Conservation (phyloP, 2,113 vertebrate genomes). For the Dunckerocampus dactyliophorus region DNA sequence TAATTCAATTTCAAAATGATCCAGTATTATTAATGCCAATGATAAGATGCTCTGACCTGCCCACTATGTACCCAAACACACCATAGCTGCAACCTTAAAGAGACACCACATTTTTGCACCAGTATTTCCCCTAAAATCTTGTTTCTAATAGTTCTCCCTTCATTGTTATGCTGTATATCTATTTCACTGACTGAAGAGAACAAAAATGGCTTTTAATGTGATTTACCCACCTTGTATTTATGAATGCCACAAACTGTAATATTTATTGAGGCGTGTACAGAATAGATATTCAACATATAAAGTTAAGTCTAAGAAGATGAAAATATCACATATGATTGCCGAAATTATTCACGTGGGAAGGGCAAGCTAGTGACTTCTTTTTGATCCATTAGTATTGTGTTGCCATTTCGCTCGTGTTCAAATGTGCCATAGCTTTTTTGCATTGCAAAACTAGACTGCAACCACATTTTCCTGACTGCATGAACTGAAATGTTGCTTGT, state of each 20-base stretch:
- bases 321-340: no score
- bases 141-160: not conserved
- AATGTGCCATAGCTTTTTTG: conserved; percentile 43
- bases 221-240: conserved; percentile 27
- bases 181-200: conserved; percentile 18
- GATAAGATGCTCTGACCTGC: not conserved
- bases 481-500: conserved; percentile 23
- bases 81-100: no score
- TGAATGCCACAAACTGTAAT: conserved; percentile 19
- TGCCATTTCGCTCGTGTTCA: conserved; percentile 13
- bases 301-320: conserved; percentile 30
- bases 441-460: not conserved
- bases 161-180: not conserved
- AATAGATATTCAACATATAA: conserved; percentile 33
- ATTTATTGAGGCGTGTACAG: conserved; percentile 52
- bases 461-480: conserved; percentile 29
- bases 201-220: conserved; percentile 1
- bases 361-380: conserved; percentile 1
- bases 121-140: not conserved
- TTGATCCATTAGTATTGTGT: conserved; percentile 10
- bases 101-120: not conserved
- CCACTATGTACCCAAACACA: no score
- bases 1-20: not conserved
- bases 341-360: no score
- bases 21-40: not conserved